Evolutionary conservation across 2,888 invertebrate genomes (phyloP).

Genomic region (Leptinotarsa haldemani): DNA sequence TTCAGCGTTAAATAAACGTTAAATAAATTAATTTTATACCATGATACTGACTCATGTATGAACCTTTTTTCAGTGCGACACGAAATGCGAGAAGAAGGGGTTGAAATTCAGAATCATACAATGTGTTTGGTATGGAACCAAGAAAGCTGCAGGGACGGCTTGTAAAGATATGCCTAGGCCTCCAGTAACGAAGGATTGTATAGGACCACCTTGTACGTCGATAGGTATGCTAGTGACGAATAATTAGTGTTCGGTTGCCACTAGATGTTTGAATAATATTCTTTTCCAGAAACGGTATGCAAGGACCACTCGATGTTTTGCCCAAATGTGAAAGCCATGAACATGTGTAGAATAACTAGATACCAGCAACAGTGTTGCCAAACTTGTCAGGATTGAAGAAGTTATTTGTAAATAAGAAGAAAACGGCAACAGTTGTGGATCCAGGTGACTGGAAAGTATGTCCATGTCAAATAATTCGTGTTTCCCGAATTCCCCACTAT

Average conservation of each 20-base stretch:
- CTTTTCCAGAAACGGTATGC: constrained; percentile 74
- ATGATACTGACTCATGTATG: no score
- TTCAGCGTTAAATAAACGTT: no score
- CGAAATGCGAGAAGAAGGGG: constrained; percentile 84
- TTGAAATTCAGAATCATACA: constrained; percentile 89
- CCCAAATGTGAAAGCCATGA: constrained; percentile 87
- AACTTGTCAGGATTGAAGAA: constrained; percentile 71
- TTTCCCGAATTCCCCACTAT: not conserved
- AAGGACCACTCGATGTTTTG: constrained; percentile 87
- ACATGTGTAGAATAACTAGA: constrained; percentile 85
- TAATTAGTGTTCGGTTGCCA: not conserved
- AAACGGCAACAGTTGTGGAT: not conserved
- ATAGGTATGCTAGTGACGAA: constrained; percentile 41
- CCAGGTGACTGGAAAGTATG: not conserved
- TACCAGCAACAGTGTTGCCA: constrained; percentile 91
- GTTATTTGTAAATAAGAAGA: constrained; percentile 1
- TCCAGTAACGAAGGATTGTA: constrained; percentile 81
- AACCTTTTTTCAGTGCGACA: constrained; percentile 78
- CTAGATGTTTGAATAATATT: not conserved
- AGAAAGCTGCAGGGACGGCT: constrained; percentile 85
- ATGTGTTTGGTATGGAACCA: constrained; percentile 92
- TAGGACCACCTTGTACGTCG: constrained; percentile 74
- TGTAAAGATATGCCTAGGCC: constrained; percentile 85
- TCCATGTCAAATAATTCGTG: not conserved
- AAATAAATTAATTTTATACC: not conserved